A percentile compares a stretch with the other conserved stretches of the same genome.
Evolutionary conservation across 2,888 invertebrate genomes (phyloP).

Genomic region (Cantharis nigra): DNA sequence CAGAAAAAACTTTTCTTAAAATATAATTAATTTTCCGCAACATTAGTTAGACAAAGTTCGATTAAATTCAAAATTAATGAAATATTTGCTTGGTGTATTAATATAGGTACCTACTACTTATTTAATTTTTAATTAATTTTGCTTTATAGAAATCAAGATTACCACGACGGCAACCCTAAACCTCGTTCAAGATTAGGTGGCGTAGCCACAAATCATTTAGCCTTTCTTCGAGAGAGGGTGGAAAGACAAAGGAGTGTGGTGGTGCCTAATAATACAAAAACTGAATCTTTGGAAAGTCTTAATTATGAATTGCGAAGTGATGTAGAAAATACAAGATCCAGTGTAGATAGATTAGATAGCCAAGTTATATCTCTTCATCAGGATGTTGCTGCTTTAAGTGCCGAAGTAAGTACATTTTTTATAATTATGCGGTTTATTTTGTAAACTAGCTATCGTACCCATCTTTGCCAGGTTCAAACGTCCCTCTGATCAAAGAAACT

Average conservation of each 20-base stretch:
- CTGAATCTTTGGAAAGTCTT: slow-evolving; percentile 66
- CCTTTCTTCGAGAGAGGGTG: slow-evolving; percentile 66
- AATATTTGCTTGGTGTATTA: neutral
- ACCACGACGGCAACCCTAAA: slow-evolving; percentile 44
- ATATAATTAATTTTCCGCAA: neutral
- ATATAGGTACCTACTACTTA: neutral
- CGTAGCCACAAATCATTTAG: slow-evolving; percentile 53
- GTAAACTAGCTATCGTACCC: too few relatives aligned
- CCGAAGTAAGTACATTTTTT: slow-evolving; percentile 64
- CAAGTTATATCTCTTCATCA: slow-evolving; percentile 83
- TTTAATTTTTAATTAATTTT: neutral
- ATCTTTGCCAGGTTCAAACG: too few relatives aligned
- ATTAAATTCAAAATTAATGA: neutral
- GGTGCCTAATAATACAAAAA: slow-evolving; percentile 55
- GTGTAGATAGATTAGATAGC: slow-evolving; percentile 77
- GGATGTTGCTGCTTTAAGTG: slow-evolving; percentile 83
- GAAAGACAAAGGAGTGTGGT: slow-evolving; percentile 70
- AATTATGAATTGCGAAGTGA: slow-evolving; percentile 59
- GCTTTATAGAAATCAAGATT: slow-evolving; percentile 48
- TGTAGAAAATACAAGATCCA: slow-evolving; percentile 50
- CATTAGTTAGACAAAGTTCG: neutral
- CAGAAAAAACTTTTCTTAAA: neutral
- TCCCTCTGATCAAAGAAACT: too few relatives aligned
- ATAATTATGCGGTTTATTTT: too few relatives aligned
- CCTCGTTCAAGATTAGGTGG: slow-evolving; percentile 48